These are phyloP conservation scores for Patella caerulea DNA, from an alignment of 2,888 invertebrate genomes.

Conservation along the genomic window DNA sequence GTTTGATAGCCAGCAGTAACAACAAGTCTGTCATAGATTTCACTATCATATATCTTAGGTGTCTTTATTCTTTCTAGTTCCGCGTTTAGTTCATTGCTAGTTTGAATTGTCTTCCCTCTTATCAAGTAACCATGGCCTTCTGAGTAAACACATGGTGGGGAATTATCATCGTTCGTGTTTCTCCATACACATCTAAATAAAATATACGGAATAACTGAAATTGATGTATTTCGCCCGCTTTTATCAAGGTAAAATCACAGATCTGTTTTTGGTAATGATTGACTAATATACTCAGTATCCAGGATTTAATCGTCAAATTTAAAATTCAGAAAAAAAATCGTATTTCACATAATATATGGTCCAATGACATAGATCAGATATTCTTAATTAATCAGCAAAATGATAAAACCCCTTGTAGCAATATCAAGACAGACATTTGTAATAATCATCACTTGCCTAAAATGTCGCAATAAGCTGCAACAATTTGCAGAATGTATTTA, in stretches of 20 bases:
- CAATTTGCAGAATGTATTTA: no score
- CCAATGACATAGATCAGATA: no score
- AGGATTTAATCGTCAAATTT: background rate
- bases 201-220: background rate
- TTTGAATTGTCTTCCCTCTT: conserved; percentile 15
- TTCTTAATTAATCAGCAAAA: no score
- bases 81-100: conserved; percentile 28
- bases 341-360: no score
- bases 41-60: conserved; percentile 30
- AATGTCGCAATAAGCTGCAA: no score
- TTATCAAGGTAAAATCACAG: no score
- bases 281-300: no score
- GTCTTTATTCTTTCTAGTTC: conserved; percentile 29
- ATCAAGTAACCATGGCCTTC: conserved; percentile 26
- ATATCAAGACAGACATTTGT: no score
- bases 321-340: no score
- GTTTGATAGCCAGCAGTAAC: conserved; percentile 44
- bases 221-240: background rate
- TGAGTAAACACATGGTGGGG: conserved; percentile 31
- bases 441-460: no score
- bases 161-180: background rate
- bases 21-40: conserved; percentile 18
- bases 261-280: no score
- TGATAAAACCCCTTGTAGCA: no score
- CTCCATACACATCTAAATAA: conserved; percentile 29